A percentile compares a stretch with the other conserved stretches of the same genome.
Evolutionary conservation across 2,797 vertebrate species (phyloP).

Genomic region (Pseudochromis fuscus): DNA sequence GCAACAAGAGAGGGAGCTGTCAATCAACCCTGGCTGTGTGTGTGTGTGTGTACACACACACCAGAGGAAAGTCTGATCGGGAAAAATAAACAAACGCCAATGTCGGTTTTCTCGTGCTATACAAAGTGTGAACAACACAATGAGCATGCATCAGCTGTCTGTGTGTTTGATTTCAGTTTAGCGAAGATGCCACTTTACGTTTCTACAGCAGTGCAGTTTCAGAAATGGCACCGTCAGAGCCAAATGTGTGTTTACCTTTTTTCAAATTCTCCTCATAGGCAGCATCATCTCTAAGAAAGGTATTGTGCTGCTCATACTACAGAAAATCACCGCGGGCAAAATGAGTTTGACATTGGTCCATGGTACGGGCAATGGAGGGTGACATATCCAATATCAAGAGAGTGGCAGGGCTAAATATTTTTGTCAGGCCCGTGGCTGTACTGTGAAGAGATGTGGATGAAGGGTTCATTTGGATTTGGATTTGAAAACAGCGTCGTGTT

Average conservation of each 20-base stretch:
- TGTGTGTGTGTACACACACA: neutral
- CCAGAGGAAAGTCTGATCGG: neutral
- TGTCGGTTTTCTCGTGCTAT: neutral
- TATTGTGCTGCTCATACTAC: constrained; percentile 59
- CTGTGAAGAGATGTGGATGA: constrained; percentile 69
- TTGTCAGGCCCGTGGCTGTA: constrained; percentile 73
- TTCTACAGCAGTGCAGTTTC: neutral
- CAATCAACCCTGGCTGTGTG: neutral
- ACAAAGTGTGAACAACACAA: neutral
- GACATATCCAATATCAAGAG: constrained; percentile 83
- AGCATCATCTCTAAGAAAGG: constrained; percentile 55
- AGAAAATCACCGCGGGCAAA: constrained; percentile 71
- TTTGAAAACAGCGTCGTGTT: constrained; percentile 56
- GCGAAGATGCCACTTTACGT: neutral
- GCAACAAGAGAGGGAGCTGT: constrained; percentile 2
- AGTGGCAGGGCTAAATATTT: constrained; percentile 82
- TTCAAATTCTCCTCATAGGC: constrained; percentile 41
- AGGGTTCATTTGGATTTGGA: constrained; percentile 71
- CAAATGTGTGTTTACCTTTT: constrained; percentile 37
- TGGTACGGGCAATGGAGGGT: constrained; percentile 79
- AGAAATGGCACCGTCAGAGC: constrained; percentile 10
- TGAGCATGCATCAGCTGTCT: neutral
- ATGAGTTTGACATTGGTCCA: constrained; percentile 83
- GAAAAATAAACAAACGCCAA: neutral
- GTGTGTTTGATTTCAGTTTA: neutral